Base-by-base conservation (phyloP, 2,888 invertebrate species). In the Coecobrya sp. region DNA sequence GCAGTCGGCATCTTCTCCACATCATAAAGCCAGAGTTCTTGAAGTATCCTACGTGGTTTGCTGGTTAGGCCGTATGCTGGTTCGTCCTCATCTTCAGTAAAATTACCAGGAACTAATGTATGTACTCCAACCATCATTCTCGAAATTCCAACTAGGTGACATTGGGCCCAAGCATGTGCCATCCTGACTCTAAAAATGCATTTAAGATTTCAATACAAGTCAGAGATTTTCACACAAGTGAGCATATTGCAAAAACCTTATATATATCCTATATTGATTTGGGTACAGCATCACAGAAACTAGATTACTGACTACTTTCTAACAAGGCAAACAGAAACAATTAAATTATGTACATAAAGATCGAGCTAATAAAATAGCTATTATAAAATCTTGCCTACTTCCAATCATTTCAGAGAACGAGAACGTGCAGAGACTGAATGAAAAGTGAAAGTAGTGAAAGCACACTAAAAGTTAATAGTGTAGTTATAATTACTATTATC, bases 61-160 rank as follows among this genome's bases (percentile, higher is more conserved):
- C 85, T 90, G 16, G 94, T 94, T 59, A 93, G 86, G 82, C 93
- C 94, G 68, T 94, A 94, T n/a, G 93, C 92, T 52, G 94, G 93
- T 30, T 94, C 94, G 49, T 93, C 93, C 30, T 93, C 93, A n/a
- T 93, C 93, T 59, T 93, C 93, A 8, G 91, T 86, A 70, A 94
- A 89, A 42, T 93, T 94, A 8, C 94, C 94, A 25, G 94, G 94
- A 65, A 94, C 94, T 19, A 94, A 62, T 16, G 94, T 94, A 49
- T 94, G 94, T n/a, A 94, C 94, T 49, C 94, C 94, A 16, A 94
- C 94, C 93, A 94, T 93, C 94, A 94, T 94, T 19, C 91, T 70
- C 27, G 93, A 89, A 16, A 94, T 94, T n/a, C 94, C 94, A 49
- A 94, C 94, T 3, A 94, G 92, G 68, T 93, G 93, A 90, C 94